Evolutionary conservation across 2,888 invertebrate species (phyloP).

Genomic region (Oasisia sp.): DNA sequence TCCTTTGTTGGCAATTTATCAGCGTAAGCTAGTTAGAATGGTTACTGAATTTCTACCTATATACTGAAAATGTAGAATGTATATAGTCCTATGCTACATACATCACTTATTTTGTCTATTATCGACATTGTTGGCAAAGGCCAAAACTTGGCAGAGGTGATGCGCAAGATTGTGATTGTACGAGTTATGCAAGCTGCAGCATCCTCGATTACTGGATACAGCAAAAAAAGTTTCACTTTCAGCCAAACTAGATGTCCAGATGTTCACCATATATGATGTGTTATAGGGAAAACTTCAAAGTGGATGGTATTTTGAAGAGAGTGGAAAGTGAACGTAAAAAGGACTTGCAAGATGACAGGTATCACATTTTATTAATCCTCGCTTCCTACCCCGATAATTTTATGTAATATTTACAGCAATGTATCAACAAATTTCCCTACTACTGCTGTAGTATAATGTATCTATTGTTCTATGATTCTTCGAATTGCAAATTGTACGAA

Average conservation of each 20-base stretch:
- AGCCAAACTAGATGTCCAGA: neutral
- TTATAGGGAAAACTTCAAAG: constrained; percentile 54
- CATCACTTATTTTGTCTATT: too few relatives aligned
- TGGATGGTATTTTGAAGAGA: constrained; percentile 54
- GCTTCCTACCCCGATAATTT: neutral
- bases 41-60: neutral
- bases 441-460: neutral
- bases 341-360: constrained; percentile 33
- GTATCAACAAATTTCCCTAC: neutral
- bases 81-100: too few relatives aligned
- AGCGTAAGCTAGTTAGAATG: neutral
- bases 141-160: too few relatives aligned
- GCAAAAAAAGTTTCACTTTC: neutral
- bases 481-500: too few relatives aligned
- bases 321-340: constrained; percentile 43
- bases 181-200: too few relatives aligned
- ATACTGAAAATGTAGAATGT: neutral
- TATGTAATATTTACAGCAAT: neutral
- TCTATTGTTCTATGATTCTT: too few relatives aligned
- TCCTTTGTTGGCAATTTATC: neutral
- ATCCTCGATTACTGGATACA: too few relatives aligned
- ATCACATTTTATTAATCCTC: neutral
- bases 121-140: too few relatives aligned
- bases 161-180: too few relatives aligned
- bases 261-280: constrained; percentile 14